Conservation (phyloP, 2,888 invertebrate genomes). For the Nomada ferruginata region DNA sequence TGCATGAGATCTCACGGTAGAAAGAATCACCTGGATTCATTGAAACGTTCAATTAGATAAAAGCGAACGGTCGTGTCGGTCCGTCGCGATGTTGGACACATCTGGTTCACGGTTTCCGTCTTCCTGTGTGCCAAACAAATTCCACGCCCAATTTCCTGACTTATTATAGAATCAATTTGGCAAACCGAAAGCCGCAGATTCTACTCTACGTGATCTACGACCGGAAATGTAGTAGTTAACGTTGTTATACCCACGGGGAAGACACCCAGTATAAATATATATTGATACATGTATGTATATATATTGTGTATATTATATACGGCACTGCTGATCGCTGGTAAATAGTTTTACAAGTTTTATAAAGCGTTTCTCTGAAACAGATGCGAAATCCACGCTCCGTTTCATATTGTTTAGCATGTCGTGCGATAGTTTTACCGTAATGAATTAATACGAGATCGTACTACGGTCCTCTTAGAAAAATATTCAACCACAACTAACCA, state of each 20-base stretch:
- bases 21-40: no score
- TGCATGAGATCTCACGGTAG: no score
- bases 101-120: not conserved
- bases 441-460: constrained; percentile 33
- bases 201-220: constrained; percentile 14
- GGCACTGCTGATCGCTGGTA: constrained; percentile 67
- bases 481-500: constrained; percentile 48
- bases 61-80: no score
- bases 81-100: constrained; percentile 14
- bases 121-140: not conserved
- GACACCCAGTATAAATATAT: constrained; percentile 56
- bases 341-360: constrained; percentile 51
- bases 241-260: constrained; percentile 41
- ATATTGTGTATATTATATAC: constrained; percentile 29
- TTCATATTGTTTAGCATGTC: constrained; percentile 16
- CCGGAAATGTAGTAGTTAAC: constrained; percentile 28
- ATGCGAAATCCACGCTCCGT: constrained; percentile 21
- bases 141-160: not conserved
- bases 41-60: no score
- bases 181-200: not conserved
- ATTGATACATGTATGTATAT: constrained; percentile 1
- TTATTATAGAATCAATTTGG: not conserved
- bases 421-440: constrained; percentile 20
- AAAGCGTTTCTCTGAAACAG: constrained; percentile 67
- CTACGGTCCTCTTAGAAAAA: constrained; percentile 49